Evolutionary conservation across 2,113 vertebrate species (phyloP).

Genomic region (Cavia aperea): DNA sequence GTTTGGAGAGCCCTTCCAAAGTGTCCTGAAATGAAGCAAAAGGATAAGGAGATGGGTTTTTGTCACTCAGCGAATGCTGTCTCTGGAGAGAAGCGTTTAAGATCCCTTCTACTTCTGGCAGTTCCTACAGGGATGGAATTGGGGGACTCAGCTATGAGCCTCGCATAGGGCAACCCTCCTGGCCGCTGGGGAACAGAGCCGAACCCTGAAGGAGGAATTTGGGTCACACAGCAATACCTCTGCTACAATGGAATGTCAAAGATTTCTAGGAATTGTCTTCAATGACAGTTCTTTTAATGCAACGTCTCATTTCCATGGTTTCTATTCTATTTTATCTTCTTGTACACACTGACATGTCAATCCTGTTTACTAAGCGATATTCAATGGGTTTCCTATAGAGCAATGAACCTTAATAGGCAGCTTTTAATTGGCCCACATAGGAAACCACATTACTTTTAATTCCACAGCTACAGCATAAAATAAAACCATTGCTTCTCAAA

Average conservation of each 20-base stretch:
- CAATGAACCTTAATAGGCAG: slow-evolving; percentile 77
- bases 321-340: slow-evolving; percentile 64
- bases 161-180: neutral
- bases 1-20: neutral
- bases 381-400: slow-evolving; percentile 79
- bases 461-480: slow-evolving; percentile 78
- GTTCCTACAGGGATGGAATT: neutral
- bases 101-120: neutral
- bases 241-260: neutral
- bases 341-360: slow-evolving; percentile 70
- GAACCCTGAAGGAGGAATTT: neutral
- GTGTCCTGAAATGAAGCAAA: neutral
- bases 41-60: neutral
- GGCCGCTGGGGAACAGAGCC: neutral
- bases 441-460: slow-evolving; percentile 83
- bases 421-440: slow-evolving; percentile 81
- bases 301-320: slow-evolving; percentile 62
- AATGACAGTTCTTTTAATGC: slow-evolving; percentile 59
- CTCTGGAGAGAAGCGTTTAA: neutral
- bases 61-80: neutral
- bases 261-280: slow-evolving; percentile 35
- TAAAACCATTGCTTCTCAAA: slow-evolving; percentile 78
- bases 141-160: neutral
- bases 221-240: neutral
- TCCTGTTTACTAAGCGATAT: slow-evolving; percentile 80